Evolutionary conservation across 2,113 vertebrate species (phyloP).

Genomic region (Xenopus borealis): DNA sequence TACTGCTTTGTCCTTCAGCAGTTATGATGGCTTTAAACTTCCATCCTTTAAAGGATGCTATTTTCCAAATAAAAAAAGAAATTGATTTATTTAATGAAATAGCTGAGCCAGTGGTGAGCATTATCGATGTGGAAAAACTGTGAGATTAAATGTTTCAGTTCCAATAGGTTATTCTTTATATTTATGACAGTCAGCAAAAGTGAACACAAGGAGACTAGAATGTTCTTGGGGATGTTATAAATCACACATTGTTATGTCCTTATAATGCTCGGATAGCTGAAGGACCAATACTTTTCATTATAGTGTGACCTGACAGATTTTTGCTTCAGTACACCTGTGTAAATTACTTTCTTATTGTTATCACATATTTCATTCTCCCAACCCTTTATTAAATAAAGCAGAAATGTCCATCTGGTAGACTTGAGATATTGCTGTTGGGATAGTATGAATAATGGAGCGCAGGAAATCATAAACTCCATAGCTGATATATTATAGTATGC

Average conservation of each 20-base stretch:
- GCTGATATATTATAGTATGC: neutral
- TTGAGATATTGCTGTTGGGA: slow-evolving; percentile 11
- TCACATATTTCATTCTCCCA: slow-evolving; percentile 10
- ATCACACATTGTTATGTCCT: slow-evolving; percentile 31
- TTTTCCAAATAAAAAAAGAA: slow-evolving; percentile 5
- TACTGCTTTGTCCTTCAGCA: slow-evolving; percentile 5
- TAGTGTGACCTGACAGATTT: slow-evolving; percentile 10
- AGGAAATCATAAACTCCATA: neutral
- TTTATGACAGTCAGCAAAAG: slow-evolving; percentile 3
- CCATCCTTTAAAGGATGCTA: neutral
- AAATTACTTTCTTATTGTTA: slow-evolving; percentile 22
- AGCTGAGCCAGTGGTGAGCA: neutral
- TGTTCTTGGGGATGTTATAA: slow-evolving; percentile 19
- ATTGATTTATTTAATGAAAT: slow-evolving; percentile 12
- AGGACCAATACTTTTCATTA: slow-evolving; percentile 25
- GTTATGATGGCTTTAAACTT: neutral
- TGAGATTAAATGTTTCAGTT: slow-evolving; percentile 15
- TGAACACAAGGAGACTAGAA: slow-evolving; percentile 3
- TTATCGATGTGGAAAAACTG: neutral
- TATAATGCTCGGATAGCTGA: slow-evolving; percentile 28
- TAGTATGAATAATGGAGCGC: slow-evolving; percentile 6
- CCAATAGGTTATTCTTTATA: slow-evolving; percentile 10
- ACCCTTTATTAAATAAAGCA: slow-evolving; percentile 16
- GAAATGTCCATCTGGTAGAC: slow-evolving; percentile 9
- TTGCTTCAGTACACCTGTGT: slow-evolving; percentile 8